A percentile compares a stretch with the other conserved stretches of the same genome.
phyloP scores from a whole-genome alignment of 1,140 invertebrate species.

The Anoplolepis gracilipes region DNA sequence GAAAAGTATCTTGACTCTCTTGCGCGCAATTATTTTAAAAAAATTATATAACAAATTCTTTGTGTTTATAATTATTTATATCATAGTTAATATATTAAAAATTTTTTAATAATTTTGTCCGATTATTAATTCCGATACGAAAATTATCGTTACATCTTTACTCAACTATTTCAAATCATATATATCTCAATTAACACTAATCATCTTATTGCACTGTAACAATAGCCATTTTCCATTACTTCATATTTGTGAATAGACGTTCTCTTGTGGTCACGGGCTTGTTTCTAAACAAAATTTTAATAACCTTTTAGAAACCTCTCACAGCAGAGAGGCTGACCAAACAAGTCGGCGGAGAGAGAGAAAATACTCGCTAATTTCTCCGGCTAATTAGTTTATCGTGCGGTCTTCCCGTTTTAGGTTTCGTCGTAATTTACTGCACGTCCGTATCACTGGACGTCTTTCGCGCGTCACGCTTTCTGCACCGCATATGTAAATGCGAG shows the following conservation, averaged over 20 bases:
- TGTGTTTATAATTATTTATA: background rate
- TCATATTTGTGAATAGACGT: background rate
- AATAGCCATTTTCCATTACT: background rate
- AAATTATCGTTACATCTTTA: background rate
- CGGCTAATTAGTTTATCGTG: constrained; percentile 53
- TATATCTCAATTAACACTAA: background rate
- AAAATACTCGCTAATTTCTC: constrained; percentile 37
- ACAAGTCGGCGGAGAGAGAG: background rate
- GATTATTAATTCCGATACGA: too few relatives aligned
- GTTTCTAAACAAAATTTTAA: background rate
- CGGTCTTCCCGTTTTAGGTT: constrained; percentile 33
- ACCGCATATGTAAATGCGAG: constrained; percentile 62
- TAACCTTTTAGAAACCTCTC: background rate
- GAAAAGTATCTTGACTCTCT: background rate
- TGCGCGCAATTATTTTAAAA: background rate
- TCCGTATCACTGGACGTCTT: constrained; percentile 52
- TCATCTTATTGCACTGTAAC: too few relatives aligned
- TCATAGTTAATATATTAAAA: background rate
- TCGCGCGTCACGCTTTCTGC: constrained; percentile 36
- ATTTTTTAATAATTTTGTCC: background rate
- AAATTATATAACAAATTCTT: background rate
- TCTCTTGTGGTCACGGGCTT: background rate
- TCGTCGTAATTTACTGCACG: constrained; percentile 47
- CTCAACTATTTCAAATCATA: background rate
- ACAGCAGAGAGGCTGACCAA: background rate